phyloP scores from a whole-genome alignment of 2,888 invertebrate genomes.

The Salticus scenicus region DNA sequence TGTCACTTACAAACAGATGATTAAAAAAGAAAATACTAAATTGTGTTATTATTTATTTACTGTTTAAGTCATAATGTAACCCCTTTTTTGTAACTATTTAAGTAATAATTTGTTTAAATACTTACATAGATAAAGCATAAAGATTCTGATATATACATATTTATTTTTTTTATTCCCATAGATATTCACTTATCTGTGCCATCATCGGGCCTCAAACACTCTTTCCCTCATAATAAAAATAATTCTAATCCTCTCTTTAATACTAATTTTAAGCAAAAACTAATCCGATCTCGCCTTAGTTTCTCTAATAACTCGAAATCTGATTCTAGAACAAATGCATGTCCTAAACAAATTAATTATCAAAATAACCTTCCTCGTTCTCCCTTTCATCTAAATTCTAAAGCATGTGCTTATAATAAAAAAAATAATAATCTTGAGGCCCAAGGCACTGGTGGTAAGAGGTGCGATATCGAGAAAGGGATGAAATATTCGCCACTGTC shows the following conservation, averaged over 20 bases:
- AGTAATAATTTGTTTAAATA: too few relatives aligned
- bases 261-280: constrained; percentile 36
- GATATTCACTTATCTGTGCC: constrained; percentile 31
- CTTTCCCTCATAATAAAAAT: constrained; percentile 30
- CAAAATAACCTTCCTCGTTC: constrained; percentile 18
- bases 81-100: too few relatives aligned
- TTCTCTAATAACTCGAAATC: constrained; percentile 8
- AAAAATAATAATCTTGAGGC: constrained; percentile 59
- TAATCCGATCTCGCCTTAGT: constrained; percentile 20
- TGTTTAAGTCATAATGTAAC: too few relatives aligned
- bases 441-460: constrained; percentile 35
- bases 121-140: too few relatives aligned
- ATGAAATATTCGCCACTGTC: not conserved
- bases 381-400: constrained; percentile 18
- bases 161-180: constrained; percentile 28
- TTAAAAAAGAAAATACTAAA: too few relatives aligned
- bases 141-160: not conserved
- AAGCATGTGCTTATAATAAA: constrained; percentile 29
- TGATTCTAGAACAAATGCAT: constrained; percentile 13
- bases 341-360: constrained; percentile 33
- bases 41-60: too few relatives aligned
- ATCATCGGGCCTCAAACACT: constrained; percentile 48
- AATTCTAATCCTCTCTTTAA: constrained; percentile 16
- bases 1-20: too few relatives aligned
- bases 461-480: not conserved